A percentile compares a stretch with the other conserved stretches of the same genome.
Evolutionary conservation across 2,113 vertebrate species (phyloP).

Genomic region (Neogale vison): DNA sequence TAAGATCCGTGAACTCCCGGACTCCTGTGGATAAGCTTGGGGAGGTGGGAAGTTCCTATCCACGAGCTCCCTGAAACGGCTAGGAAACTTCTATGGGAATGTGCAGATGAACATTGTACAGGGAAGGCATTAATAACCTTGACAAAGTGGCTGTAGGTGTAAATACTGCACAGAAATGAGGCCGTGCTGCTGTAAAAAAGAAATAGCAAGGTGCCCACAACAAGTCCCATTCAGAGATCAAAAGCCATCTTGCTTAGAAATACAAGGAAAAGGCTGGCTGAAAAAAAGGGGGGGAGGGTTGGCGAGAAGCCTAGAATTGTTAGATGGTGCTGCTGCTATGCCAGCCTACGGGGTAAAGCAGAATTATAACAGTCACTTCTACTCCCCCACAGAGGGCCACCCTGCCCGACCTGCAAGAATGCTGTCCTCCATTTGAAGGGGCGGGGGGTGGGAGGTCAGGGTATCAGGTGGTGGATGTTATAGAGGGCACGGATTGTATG

Average conservation of each 20-base stretch:
- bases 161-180: not conserved
- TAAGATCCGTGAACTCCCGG: not conserved
- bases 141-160: not conserved
- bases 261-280: not conserved
- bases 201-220: not conserved
- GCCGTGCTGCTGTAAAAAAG: not conserved
- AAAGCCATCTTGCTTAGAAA: not conserved
- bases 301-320: not conserved
- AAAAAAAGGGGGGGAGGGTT: not conserved
- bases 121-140: not conserved
- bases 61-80: not conserved
- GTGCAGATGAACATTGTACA: not conserved
- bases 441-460: too few relatives aligned
- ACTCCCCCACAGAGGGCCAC: rapidly evolving
- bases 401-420: not conserved
- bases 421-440: too few relatives aligned
- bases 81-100: not conserved
- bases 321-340: not conserved
- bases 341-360: not conserved
- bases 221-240: not conserved
- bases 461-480: too few relatives aligned
- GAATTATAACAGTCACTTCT: not conserved
- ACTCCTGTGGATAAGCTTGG: not conserved
- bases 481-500: too few relatives aligned
- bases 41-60: rapidly evolving